A percentile compares a stretch with the other conserved stretches of the same genome.
Evolutionary conservation across 1,140 invertebrate species (phyloP).

Genomic region (Ceratoteleas bidentatus): DNA sequence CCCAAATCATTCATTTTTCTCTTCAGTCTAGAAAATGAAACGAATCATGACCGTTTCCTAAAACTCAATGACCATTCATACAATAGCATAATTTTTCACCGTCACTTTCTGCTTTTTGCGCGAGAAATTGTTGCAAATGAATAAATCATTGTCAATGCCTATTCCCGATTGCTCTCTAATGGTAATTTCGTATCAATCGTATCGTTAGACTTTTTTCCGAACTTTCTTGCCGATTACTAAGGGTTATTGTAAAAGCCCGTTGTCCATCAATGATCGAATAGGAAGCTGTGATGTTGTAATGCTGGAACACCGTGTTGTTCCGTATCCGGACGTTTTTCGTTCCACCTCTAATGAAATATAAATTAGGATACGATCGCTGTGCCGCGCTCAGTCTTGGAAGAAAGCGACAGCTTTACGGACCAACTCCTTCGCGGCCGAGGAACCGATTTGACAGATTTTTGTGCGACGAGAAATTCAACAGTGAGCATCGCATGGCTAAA

Average conservation of each 20-base stretch:
- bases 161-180: neutral
- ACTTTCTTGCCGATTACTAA: slow-evolving; percentile 14
- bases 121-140: neutral
- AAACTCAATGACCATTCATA: neutral
- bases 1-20: too few species aligned
- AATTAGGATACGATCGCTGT: slow-evolving; percentile 70
- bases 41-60: too few species aligned
- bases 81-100: neutral
- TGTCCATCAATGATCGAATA: slow-evolving; percentile 41
- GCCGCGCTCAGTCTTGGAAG: slow-evolving; percentile 69
- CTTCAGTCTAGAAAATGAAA: too few species aligned
- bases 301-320: slow-evolving; percentile 36
- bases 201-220: slow-evolving; percentile 8
- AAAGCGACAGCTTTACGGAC: slow-evolving; percentile 48
- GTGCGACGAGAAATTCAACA: slow-evolving; percentile 24
- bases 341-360: slow-evolving; percentile 75
- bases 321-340: slow-evolving; percentile 67
- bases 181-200: slow-evolving; percentile 2
- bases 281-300: slow-evolving; percentile 47
- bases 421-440: slow-evolving; percentile 12
- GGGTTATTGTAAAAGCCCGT: slow-evolving; percentile 19
- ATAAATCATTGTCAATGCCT: neutral
- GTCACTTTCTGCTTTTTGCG: neutral
- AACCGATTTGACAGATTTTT: slow-evolving; percentile 10
- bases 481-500: slow-evolving; percentile 6